A percentile compares a stretch with the other conserved stretches of the same genome.
Conservation (phyloP, 1,140 invertebrate genomes). For the Diuraphis noxia region DNA sequence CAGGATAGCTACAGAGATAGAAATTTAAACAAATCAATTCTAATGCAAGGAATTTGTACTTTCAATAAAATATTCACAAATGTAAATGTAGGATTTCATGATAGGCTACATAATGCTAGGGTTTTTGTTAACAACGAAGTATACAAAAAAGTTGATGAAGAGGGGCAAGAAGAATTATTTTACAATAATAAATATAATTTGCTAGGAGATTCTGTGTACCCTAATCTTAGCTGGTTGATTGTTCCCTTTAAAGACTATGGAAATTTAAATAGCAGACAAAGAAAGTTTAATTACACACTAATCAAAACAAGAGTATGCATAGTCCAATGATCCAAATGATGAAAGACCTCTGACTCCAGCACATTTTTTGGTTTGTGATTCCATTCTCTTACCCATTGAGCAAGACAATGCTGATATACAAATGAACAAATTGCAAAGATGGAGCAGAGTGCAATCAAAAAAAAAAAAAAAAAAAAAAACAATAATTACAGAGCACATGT, state of each 20-base stretch:
- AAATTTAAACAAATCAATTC: slow-evolving; percentile 7
- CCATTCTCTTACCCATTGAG: too few relatives aligned
- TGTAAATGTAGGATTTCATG: background rate
- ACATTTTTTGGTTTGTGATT: too few relatives aligned
- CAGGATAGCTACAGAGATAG: background rate
- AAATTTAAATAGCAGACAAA: background rate
- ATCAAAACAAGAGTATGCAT: slow-evolving; percentile 1
- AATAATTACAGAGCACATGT: too few relatives aligned
- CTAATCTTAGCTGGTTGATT: slow-evolving; percentile 4
- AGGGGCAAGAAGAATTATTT: background rate
- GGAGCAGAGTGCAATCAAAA: too few relatives aligned
- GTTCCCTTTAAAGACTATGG: background rate
- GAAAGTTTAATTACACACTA: background rate
- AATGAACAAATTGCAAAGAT: too few relatives aligned
- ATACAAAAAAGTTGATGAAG: background rate
- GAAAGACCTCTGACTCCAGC: too few relatives aligned
- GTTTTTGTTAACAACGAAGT: background rate
- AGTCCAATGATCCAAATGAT: too few relatives aligned
- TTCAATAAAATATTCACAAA: slow-evolving; percentile 4
- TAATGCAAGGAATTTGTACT: slow-evolving; percentile 13
- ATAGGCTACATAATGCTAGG: background rate
- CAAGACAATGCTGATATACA: too few relatives aligned
- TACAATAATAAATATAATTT: background rate
- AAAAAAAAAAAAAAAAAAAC: too few relatives aligned
- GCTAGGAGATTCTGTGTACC: background rate